phyloP scores from a whole-genome alignment of 2,888 invertebrate species.

The Schrankia costaestrigalis region DNA sequence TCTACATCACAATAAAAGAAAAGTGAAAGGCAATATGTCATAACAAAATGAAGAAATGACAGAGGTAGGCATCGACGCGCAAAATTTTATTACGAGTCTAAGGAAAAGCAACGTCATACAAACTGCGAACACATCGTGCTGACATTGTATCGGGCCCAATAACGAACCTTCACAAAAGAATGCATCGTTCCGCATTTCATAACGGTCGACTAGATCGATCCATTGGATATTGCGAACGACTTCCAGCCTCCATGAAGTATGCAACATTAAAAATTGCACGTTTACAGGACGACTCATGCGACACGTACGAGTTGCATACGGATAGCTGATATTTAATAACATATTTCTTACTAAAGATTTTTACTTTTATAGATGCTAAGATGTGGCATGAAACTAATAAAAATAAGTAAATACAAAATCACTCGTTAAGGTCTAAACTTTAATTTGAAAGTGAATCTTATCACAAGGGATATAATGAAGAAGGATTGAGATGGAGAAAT shows the following conservation, averaged over 20 bases:
- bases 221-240: slow-evolving; percentile 33
- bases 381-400: too few relatives aligned
- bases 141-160: slow-evolving; percentile 46
- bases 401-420: too few relatives aligned
- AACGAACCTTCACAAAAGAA: slow-evolving; percentile 41
- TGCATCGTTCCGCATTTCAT: slow-evolving; percentile 41
- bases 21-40: slow-evolving; percentile 20
- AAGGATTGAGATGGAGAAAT: too few relatives aligned
- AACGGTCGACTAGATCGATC: slow-evolving; percentile 18
- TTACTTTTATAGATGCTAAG: too few relatives aligned
- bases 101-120: slow-evolving; percentile 39
- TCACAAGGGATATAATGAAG: too few relatives aligned
- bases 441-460: too few relatives aligned
- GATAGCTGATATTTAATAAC: too few relatives aligned
- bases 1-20: not conserved
- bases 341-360: too few relatives aligned
- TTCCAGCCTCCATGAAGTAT: slow-evolving; percentile 14
- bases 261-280: slow-evolving; percentile 44
- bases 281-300: slow-evolving; percentile 41
- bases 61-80: slow-evolving; percentile 27
- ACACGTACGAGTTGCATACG: slow-evolving; percentile 3
- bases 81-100: slow-evolving; percentile 43
- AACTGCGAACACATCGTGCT: slow-evolving; percentile 39
- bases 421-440: too few relatives aligned
- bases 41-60: slow-evolving; percentile 30